A percentile compares a stretch with the other conserved stretches of the same genome.
Conservation (phyloP, 2,888 invertebrate species). For the Callyntrura guangdongensis region DNA sequence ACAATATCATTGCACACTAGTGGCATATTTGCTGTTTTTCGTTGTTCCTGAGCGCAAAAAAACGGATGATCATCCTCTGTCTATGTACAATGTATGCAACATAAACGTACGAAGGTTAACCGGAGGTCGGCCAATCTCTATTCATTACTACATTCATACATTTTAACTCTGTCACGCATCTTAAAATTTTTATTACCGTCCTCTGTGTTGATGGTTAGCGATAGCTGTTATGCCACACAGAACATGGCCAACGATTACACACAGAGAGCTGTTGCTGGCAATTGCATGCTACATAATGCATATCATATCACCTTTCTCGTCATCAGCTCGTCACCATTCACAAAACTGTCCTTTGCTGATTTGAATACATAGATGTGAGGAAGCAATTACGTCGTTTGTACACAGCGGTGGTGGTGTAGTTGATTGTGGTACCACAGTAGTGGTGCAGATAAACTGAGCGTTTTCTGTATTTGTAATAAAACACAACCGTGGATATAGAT, state of each 20-base stretch:
- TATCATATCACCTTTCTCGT: slow-evolving; percentile 33
- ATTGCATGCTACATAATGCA: slow-evolving; percentile 24
- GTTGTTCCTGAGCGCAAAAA: slow-evolving; percentile 13
- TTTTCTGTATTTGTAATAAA: background rate
- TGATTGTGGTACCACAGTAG: background rate
- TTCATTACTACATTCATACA: slow-evolving; percentile 53
- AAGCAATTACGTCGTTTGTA: background rate
- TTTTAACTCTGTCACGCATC: slow-evolving; percentile 72
- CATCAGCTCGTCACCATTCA: slow-evolving; percentile 69
- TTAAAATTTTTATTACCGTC: slow-evolving; percentile 39
- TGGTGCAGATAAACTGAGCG: background rate
- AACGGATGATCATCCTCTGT: slow-evolving; percentile 17
- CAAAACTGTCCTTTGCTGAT: slow-evolving; percentile 31
- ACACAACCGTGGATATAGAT: too few relatives aligned
- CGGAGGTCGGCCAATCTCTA: slow-evolving; percentile 68
- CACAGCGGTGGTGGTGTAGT: background rate
- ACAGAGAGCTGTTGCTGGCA: slow-evolving; percentile 12
- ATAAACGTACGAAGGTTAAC: slow-evolving; percentile 63
- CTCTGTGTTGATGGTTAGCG: slow-evolving; percentile 2
- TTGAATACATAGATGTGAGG: background rate
- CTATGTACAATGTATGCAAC: slow-evolving; percentile 2
- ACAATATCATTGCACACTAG: background rate
- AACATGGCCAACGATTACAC: background rate
- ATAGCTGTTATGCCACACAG: background rate
- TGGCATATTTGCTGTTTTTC: background rate